A percentile compares a stretch with the other conserved stretches of the same genome.
phyloP scores from a whole-genome alignment of 1,140 invertebrate species.

The Akabosia matsudoensis region DNA sequence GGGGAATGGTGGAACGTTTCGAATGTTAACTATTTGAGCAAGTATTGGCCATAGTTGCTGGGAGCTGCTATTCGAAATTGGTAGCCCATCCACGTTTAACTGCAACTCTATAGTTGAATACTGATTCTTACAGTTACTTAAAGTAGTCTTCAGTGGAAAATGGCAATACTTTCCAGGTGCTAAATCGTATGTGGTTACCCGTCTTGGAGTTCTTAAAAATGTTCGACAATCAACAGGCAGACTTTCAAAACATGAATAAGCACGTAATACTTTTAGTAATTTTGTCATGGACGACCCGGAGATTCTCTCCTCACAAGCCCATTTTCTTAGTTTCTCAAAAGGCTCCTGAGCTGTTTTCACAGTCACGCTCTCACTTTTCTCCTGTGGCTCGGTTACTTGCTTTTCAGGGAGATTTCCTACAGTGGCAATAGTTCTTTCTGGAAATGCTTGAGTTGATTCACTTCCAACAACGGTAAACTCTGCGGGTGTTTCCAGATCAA shows the following conservation, averaged over 20 bases:
- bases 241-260: not conserved
- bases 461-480: too few species aligned
- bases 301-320: too few species aligned
- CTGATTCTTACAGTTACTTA: not conserved
- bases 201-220: slow-evolving; percentile 20
- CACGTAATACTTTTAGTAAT: too few species aligned
- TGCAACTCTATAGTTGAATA: not conserved
- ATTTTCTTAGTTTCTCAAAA: too few species aligned
- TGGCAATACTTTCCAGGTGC: slow-evolving; percentile 3
- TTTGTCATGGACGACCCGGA: too few species aligned
- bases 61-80: not conserved
- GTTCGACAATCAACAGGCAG: slow-evolving; percentile 10
- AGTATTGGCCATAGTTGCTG: slow-evolving; percentile 20
- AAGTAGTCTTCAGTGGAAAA: not conserved
- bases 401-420: too few species aligned
- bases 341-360: too few species aligned
- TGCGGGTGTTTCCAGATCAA: too few species aligned
- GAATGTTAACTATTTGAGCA: not conserved
- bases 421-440: too few species aligned
- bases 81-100: slow-evolving; percentile 10
- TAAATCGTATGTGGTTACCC: not conserved
- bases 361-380: too few species aligned
- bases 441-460: too few species aligned
- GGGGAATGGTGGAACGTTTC: not conserved
- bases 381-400: too few species aligned